These are phyloP conservation scores for Gallinago undulata DNA, from an alignment of 2,113 vertebrate species.

Conservation along the genomic window DNA sequence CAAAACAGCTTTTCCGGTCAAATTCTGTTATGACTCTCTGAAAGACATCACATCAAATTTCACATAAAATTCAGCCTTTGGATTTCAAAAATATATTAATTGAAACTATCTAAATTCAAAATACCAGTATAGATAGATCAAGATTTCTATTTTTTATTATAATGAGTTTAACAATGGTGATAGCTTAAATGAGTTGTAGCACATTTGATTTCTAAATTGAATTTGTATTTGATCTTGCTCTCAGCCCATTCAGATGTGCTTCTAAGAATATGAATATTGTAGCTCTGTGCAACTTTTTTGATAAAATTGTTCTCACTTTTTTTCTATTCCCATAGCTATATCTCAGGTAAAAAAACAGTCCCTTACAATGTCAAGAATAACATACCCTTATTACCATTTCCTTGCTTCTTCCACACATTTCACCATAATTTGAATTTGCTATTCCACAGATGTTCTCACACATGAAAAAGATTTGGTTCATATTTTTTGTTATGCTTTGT, in stretches of 20 bases:
- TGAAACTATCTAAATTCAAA: neutral
- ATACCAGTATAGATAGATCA: neutral
- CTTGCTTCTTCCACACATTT: neutral
- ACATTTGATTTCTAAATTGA: neutral
- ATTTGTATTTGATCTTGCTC: neutral
- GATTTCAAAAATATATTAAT: neutral
- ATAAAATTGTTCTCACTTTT: neutral
- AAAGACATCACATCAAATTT: neutral
- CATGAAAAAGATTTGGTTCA: neutral
- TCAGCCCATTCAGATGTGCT: neutral
- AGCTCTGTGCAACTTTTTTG: rapidly evolving
- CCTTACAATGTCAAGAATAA: neutral
- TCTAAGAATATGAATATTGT: neutral
- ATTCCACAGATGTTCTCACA: neutral
- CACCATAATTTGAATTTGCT: neutral
- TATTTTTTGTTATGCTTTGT: neutral
- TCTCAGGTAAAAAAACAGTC: neutral
- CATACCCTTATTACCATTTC: neutral
- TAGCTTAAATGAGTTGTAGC: rapidly evolving
- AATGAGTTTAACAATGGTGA: neutral
- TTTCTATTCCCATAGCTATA: neutral
- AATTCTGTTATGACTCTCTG: neutral
- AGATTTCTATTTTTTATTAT: neutral
- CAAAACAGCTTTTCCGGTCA: neutral
- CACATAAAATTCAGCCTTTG: neutral